These are phyloP conservation scores for Hyles euphorbiae DNA, from an alignment of 1,140 invertebrate genomes.

Conservation along the genomic window DNA sequence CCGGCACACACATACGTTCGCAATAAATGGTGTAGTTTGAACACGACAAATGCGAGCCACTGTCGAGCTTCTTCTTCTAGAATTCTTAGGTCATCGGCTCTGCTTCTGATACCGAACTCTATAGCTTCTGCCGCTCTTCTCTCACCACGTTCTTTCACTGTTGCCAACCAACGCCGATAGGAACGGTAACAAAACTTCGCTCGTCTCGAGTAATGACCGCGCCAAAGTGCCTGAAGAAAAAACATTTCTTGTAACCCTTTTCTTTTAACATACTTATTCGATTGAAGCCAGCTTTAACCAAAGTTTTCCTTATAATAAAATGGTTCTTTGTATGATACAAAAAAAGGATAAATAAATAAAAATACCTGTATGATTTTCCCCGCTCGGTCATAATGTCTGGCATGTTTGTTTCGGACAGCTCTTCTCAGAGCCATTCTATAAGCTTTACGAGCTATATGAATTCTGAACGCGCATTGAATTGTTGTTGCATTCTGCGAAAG, in stretches of 20 bases:
- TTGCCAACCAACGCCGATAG: constrained; percentile 59
- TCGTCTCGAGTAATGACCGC: constrained; percentile 58
- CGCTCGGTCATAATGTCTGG: constrained; percentile 42
- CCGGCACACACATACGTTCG: constrained; percentile 60
- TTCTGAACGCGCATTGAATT: constrained; percentile 63
- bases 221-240: constrained; percentile 49
- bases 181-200: constrained; percentile 61
- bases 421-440: constrained; percentile 43
- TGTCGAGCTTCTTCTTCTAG: constrained; percentile 63
- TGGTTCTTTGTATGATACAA: no score
- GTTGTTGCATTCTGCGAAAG: constrained; percentile 51
- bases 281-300: no score
- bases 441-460: constrained; percentile 44
- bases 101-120: constrained; percentile 54
- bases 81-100: constrained; percentile 53
- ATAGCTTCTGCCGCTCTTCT: constrained; percentile 50
- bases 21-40: constrained; percentile 70
- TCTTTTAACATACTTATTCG: no score
- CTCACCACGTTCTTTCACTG: constrained; percentile 55
- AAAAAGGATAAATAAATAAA: background rate
- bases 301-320: no score
- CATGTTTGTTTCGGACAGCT: constrained; percentile 52
- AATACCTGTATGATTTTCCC: constrained; percentile 53
- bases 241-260: no score
- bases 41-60: constrained; percentile 68